Evolutionary conservation across 2,797 vertebrate species (phyloP).

Genomic region (Saxicola maurus): DNA sequence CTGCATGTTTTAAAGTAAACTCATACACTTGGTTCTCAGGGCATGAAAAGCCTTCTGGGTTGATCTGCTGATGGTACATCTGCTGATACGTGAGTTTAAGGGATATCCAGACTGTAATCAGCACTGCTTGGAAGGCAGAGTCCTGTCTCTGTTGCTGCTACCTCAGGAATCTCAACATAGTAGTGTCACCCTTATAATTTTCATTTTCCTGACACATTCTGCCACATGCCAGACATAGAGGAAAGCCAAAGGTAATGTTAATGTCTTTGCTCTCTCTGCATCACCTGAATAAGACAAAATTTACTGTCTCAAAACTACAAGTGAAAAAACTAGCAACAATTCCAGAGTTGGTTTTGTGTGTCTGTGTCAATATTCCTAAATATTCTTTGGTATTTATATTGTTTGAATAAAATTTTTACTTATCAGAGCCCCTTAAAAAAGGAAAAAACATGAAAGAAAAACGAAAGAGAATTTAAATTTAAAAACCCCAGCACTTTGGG

Average conservation of each 20-base stretch:
- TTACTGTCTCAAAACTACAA: not conserved
- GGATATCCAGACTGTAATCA: not conserved
- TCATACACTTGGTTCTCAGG: not conserved
- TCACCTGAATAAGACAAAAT: not conserved
- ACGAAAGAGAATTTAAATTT: not conserved
- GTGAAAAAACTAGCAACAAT: not conserved
- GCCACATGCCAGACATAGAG: not conserved
- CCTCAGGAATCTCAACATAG: not conserved
- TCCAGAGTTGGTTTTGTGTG: not conserved
- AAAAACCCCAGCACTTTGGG: fast-evolving
- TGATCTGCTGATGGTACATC: not conserved
- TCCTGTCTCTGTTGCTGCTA: not conserved
- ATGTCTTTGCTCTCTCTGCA: not conserved
- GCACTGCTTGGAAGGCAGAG: not conserved
- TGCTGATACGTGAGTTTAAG: not conserved
- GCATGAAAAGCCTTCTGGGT: not conserved
- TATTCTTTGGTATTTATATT: not conserved
- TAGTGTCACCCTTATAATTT: not conserved
- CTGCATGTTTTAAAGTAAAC: not conserved
- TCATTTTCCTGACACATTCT: not conserved
- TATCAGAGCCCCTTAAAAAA: not conserved
- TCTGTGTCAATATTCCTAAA: not conserved
- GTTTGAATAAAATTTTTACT: not conserved
- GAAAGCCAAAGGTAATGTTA: not conserved
- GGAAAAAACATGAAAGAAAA: not conserved